A percentile compares a stretch with the other conserved stretches of the same genome.
phyloP scores from a whole-genome alignment of 1,140 invertebrate genomes.

The Trachelipus rathkii region DNA sequence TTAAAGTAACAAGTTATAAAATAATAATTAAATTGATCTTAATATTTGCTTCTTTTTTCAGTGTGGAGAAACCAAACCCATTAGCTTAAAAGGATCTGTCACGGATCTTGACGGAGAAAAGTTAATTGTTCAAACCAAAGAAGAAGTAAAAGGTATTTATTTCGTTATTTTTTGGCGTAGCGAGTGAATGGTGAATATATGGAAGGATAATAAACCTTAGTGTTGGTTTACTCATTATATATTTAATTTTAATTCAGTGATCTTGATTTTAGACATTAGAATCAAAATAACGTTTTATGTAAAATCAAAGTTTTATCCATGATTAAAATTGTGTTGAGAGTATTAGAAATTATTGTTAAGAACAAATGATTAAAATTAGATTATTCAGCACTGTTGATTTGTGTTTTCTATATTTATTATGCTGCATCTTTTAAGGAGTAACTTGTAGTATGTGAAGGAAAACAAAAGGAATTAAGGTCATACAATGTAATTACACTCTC shows the following conservation, averaged over 20 bases:
- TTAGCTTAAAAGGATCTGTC: conserved; percentile 50
- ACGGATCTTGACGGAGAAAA: conserved; percentile 51
- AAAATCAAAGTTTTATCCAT: neutral
- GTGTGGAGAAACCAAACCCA: conserved; percentile 47
- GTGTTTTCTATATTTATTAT: no score
- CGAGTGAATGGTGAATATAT: no score
- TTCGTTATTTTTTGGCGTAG: neutral
- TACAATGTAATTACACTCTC: no score
- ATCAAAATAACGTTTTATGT: neutral
- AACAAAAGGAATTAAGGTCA: no score
- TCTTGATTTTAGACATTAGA: neutral
- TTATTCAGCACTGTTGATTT: no score
- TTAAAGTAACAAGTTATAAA: neutral
- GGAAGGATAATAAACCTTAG: no score
- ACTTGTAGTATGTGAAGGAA: no score
- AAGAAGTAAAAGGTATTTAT: conserved; percentile 48
- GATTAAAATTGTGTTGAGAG: neutral
- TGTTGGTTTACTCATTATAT: no score
- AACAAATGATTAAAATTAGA: no score
- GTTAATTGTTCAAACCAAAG: conserved; percentile 48
- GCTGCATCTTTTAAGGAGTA: no score
- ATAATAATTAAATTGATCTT: neutral
- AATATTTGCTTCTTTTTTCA: conserved; percentile 45
- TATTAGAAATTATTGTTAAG: neutral
- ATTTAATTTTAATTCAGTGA: neutral